A percentile compares a stretch with the other conserved stretches of the same genome.
phyloP scores from a whole-genome alignment of 2,113 vertebrate genomes.

The Rhegmatorhina hoffmannsi region DNA sequence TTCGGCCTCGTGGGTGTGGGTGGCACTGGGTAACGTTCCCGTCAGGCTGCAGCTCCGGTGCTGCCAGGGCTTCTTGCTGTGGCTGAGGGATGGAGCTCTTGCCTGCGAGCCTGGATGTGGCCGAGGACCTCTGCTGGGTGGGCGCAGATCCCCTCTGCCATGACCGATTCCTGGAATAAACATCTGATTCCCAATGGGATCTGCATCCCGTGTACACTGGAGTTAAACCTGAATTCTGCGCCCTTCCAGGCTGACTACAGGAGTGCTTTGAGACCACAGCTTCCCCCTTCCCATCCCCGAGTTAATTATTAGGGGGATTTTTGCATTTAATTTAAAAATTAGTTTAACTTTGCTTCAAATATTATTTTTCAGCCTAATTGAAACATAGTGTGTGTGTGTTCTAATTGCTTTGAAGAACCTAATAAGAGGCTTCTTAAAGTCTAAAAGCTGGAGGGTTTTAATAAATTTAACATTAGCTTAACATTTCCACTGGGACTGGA shows the following conservation, averaged over 20 bases:
- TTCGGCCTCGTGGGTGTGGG: rapidly evolving
- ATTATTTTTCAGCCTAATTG: conserved; percentile 6
- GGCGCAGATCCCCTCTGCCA: neutral
- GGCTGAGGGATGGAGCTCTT: neutral
- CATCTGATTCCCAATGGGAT: neutral
- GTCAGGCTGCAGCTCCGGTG: neutral
- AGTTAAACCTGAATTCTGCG: neutral
- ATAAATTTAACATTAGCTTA: conserved; percentile 51
- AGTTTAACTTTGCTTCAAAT: neutral
- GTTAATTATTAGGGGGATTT: neutral
- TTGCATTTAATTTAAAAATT: neutral
- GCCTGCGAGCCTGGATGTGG: neutral
- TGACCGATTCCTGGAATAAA: rapidly evolving
- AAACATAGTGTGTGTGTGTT: neutral
- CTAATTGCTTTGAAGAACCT: conserved; percentile 27
- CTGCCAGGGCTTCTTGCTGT: neutral
- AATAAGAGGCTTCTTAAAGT: conserved; percentile 5
- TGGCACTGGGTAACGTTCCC: neutral
- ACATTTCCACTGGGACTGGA: neutral
- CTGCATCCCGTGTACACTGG: rapidly evolving
- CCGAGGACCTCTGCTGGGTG: neutral
- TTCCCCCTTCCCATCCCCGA: rapidly evolving
- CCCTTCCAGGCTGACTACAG: rapidly evolving
- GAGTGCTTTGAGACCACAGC: neutral
- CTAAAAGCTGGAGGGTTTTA: conserved; percentile 20